Base-by-base conservation (phyloP, 2,888 invertebrate species). In the Lithosia quadra region DNA sequence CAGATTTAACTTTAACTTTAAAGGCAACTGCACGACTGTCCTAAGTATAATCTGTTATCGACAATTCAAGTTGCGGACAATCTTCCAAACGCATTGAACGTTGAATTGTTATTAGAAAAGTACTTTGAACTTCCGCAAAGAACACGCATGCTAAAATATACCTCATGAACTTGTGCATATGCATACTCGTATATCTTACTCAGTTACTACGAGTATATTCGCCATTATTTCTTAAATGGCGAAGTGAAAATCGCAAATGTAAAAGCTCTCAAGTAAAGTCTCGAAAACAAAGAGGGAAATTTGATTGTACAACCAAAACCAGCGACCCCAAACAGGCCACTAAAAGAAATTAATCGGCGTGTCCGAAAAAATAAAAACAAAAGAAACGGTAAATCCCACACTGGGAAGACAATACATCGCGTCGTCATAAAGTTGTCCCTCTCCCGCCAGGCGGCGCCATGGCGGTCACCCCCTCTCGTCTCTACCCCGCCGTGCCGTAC, bases 381-480 rank as follows among this genome's bases (percentile, higher is more conserved):
- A 91, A 90, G 90, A 81, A 89, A 90, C 88, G 86, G 90, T 92
- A 90, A 91, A 92, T 92, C 92, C 93, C 92, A 92, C 90, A 92
- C 90, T 89, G 90, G 82, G 90, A 90, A 92, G 93, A 92, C 91
- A 92, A 91, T 93, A 91, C 91, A 92, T 90, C 85, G 90, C 88
- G 86, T 90, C 89, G 90, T 90, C 91, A 93, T 94, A 92, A 93
- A 92, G 90, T 89, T 88, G 91, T 90, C 89, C 86, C 92, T 90
- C 92, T 91, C 93, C 91, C 92, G 90, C 92, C 87, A 90, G 89
- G 92, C 91, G 93, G 93, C 94, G 93, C 93, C 93, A 91, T 83
- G 74, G 79, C 79, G 76, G 76, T 71, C 60, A 24, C 76, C 80
- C 82, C 85, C 82, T 22, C 83, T 80, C 83, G 78, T 80, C 80